Evolutionary conservation across 2,113 vertebrate genomes (phyloP).

Genomic region (Cavia porcellus): DNA sequence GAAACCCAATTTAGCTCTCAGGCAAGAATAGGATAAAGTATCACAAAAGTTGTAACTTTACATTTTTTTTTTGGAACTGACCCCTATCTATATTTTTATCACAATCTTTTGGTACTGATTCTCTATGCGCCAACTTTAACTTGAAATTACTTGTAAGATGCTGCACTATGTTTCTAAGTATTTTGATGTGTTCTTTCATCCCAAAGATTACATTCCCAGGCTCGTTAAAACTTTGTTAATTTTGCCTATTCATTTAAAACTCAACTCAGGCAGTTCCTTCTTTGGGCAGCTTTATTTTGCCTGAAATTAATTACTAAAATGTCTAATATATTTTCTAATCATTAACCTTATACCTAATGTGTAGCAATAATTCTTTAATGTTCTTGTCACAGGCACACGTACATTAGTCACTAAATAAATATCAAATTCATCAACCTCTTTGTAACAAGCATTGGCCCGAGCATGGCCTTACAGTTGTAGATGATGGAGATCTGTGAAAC

Average conservation of each 20-base stretch:
- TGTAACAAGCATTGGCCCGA: neutral
- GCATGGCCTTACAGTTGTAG: neutral
- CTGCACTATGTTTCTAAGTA: neutral
- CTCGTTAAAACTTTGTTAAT: neutral
- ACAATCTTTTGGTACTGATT: neutral
- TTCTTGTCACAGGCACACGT: neutral
- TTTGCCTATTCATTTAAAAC: neutral
- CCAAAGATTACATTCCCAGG: neutral
- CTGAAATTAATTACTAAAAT: neutral
- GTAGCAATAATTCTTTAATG: neutral
- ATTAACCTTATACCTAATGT: conserved; percentile 12
- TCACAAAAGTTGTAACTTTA: neutral
- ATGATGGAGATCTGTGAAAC: neutral
- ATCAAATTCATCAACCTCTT: neutral
- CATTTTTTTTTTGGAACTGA: too few species aligned
- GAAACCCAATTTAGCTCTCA: neutral
- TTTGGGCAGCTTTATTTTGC: neutral
- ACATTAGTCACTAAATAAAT: neutral
- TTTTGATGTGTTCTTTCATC: neutral
- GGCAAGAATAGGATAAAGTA: neutral
- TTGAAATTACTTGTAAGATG: neutral
- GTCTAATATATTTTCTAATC: neutral
- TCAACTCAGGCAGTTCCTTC: neutral
- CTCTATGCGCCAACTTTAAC: neutral
- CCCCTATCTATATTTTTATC: neutral